Evolutionary conservation across 2,797 vertebrate genomes (phyloP).

Genomic region (Aselliscus stoliczkanus): DNA sequence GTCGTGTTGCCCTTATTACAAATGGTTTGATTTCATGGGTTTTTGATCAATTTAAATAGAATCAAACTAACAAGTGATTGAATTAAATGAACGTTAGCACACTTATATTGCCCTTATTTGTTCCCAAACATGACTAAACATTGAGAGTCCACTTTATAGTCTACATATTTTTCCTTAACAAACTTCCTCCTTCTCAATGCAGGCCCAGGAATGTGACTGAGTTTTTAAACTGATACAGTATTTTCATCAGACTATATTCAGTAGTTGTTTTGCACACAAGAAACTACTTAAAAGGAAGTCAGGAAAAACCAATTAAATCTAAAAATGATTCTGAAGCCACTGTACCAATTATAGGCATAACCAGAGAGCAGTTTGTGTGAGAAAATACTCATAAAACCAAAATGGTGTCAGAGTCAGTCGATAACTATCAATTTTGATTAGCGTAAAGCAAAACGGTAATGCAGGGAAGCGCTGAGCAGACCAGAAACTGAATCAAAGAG

Average conservation of each 20-base stretch:
- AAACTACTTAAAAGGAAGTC: slow-evolving; percentile 60
- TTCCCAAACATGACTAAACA: not conserved
- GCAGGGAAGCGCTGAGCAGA: not conserved
- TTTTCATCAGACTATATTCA: slow-evolving; percentile 43
- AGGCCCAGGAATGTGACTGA: not conserved
- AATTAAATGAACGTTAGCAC: slow-evolving; percentile 59
- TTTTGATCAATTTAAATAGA: slow-evolving; percentile 70
- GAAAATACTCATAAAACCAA: slow-evolving; percentile 50
- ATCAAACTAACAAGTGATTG: slow-evolving; percentile 65
- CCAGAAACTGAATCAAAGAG: slow-evolving; percentile 28
- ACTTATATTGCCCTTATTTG: slow-evolving; percentile 34
- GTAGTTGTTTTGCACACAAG: slow-evolving; percentile 44
- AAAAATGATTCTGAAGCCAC: slow-evolving; percentile 48
- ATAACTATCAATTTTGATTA: slow-evolving; percentile 53
- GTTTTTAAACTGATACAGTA: slow-evolving; percentile 25
- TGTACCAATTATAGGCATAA: slow-evolving; percentile 49
- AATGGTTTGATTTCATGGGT: slow-evolving; percentile 65
- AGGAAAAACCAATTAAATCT: slow-evolving; percentile 54
- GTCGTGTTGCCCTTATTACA: slow-evolving; percentile 53
- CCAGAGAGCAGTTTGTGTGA: not conserved
- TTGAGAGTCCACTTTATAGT: not conserved
- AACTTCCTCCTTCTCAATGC: not conserved
- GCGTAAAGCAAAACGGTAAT: slow-evolving; percentile 30
- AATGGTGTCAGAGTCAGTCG: not conserved
- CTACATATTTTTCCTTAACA: slow-evolving; percentile 21